These are phyloP conservation scores for Aphelenchoides fujianensis DNA, from an alignment of 1,140 invertebrate species.

Conservation along the genomic window DNA sequence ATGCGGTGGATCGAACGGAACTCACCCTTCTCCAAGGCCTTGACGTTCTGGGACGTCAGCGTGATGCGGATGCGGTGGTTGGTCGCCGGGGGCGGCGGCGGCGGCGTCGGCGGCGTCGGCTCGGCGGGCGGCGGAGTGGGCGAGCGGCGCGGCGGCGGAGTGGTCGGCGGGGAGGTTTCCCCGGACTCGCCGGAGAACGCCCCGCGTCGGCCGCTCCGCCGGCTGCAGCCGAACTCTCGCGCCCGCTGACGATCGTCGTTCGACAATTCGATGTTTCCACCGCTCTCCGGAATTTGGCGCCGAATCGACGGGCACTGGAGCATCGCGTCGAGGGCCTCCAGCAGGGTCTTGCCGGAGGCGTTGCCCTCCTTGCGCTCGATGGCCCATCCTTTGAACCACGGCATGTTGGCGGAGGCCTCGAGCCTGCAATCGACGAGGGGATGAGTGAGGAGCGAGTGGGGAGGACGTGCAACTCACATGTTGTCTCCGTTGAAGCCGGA, in stretches of 20 bases:
- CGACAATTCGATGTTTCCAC: no score
- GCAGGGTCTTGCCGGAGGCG: constrained; percentile 79
- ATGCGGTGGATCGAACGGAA: constrained; percentile 78
- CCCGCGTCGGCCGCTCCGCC: no score
- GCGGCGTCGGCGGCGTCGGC: no score
- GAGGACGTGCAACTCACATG: constrained; percentile 47
- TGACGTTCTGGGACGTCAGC: constrained; percentile 89
- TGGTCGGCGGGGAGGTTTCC: no score
- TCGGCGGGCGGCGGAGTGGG: no score
- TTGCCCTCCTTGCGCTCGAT: constrained; percentile 87
- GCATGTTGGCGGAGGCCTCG: constrained; percentile 71
- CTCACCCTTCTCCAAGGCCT: constrained; percentile 86
- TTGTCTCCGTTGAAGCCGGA: constrained; percentile 88
- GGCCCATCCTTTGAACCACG: constrained; percentile 92
- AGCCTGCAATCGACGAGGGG: constrained; percentile 17
- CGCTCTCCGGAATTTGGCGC: no score
- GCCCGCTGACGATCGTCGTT: no score
- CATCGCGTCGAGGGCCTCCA: constrained; percentile 91
- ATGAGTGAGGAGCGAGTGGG: neutral
- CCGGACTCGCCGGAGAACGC: no score
- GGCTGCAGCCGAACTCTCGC: no score
- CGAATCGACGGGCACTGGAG: no score
- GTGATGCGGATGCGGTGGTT: constrained; percentile 79
- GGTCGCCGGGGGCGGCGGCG: constrained; percentile 29
- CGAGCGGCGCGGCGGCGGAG: no score